A percentile compares a stretch with the other conserved stretches of the same genome.
These are phyloP conservation scores for Piprites chloris DNA, from an alignment of 2,113 vertebrate genomes.

Conservation along the genomic window DNA sequence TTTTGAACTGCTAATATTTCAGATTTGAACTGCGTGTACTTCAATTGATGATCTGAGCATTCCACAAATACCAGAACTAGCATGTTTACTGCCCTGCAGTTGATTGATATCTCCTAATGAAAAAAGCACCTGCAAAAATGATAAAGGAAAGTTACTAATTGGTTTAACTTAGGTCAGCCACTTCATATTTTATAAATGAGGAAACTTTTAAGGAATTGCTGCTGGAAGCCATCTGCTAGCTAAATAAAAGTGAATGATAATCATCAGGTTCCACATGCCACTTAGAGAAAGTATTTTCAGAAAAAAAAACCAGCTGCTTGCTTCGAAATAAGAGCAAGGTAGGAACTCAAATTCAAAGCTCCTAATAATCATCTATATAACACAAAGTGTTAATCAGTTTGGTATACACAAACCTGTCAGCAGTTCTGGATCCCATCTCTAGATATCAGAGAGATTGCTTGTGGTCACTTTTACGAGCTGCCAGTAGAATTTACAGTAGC, in stretches of 20 bases:
- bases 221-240: conserved; percentile 56
- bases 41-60: conserved; percentile 54
- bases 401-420: neutral
- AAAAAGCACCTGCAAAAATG: conserved; percentile 63
- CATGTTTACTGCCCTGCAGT: conserved; percentile 57
- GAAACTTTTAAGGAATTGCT: conserved; percentile 56
- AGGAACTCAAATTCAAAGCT: neutral
- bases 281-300: neutral
- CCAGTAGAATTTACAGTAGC: conserved; percentile 2
- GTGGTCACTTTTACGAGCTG: conserved; percentile 7
- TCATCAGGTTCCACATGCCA: neutral
- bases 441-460: neutral
- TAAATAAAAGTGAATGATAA: conserved; percentile 47
- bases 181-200: conserved; percentile 62
- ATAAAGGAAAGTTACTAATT: conserved; percentile 65
- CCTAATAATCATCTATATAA: neutral
- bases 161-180: conserved; percentile 61
- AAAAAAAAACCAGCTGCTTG: neutral
- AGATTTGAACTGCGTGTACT: conserved; percentile 47
- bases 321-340: neutral
- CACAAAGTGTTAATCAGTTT: neutral
- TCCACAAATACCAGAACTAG: conserved; percentile 53
- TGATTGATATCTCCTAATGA: conserved; percentile 64
- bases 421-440: neutral
- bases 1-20: conserved; percentile 67